These are phyloP conservation scores for Ylistrum balloti DNA, from an alignment of 1,140 invertebrate genomes.

Conservation along the genomic window DNA sequence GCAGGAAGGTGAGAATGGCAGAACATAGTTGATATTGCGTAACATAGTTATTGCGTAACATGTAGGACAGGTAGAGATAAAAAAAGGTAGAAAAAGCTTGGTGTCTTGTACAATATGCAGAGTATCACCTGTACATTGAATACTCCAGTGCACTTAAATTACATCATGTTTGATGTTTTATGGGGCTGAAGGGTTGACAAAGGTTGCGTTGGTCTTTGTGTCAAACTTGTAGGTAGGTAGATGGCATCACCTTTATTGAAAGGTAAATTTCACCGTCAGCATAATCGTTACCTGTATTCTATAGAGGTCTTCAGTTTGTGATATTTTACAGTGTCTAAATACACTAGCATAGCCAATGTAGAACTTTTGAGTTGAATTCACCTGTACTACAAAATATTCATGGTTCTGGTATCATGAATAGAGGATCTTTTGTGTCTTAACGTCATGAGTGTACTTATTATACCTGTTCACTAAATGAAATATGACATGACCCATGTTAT, in stretches of 20 bases:
- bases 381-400: too few species aligned
- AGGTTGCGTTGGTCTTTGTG: constrained; percentile 6
- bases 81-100: too few species aligned
- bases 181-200: constrained; percentile 9
- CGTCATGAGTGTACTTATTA: too few species aligned
- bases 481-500: too few species aligned
- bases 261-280: neutral
- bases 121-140: neutral
- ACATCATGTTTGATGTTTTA: neutral
- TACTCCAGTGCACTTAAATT: constrained; percentile 5
- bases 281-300: neutral
- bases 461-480: too few species aligned
- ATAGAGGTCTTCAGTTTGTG: neutral
- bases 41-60: too few species aligned
- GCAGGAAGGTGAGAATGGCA: too few species aligned
- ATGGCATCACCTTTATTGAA: neutral
- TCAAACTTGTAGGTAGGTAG: neutral
- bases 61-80: too few species aligned
- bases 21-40: too few species aligned
- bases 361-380: neutral
- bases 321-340: neutral
- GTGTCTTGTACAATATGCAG: too few species aligned
- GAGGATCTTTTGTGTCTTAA: too few species aligned
- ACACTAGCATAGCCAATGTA: neutral
- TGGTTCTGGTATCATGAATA: too few species aligned